phyloP scores from a whole-genome alignment of 1,140 invertebrate species.

The Phymastichus coffea region DNA sequence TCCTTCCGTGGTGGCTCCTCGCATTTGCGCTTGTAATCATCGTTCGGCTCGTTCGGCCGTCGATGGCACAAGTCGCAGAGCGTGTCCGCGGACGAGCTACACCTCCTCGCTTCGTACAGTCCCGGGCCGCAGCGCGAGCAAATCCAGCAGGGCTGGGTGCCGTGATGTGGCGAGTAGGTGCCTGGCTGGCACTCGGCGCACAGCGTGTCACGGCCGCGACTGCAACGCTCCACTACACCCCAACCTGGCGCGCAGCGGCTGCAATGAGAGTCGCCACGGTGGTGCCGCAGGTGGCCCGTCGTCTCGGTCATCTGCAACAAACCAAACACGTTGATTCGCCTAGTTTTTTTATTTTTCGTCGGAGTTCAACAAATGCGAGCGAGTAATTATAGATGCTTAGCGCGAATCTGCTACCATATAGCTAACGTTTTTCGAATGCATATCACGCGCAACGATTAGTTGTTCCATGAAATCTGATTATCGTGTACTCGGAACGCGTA shows the following conservation, averaged over 20 bases:
- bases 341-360: too few relatives aligned
- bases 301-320: constrained; percentile 38
- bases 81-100: constrained; percentile 50
- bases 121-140: constrained; percentile 57
- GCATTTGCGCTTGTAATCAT: constrained; percentile 48
- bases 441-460: too few relatives aligned
- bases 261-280: constrained; percentile 44
- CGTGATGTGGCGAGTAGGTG: constrained; percentile 55
- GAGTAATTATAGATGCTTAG: too few relatives aligned
- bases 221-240: constrained; percentile 52
- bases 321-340: neutral
- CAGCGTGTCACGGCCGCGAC: constrained; percentile 47
- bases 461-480: too few relatives aligned
- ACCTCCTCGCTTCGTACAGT: constrained; percentile 56
- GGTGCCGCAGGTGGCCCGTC: constrained; percentile 50
- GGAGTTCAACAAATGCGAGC: too few relatives aligned
- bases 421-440: too few relatives aligned
- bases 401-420: too few relatives aligned
- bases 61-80: constrained; percentile 58
- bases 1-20: constrained; percentile 15
- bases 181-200: constrained; percentile 50
- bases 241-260: constrained; percentile 53
- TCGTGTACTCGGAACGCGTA: too few relatives aligned
- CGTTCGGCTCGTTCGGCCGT: constrained; percentile 43
- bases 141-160: constrained; percentile 53